Percentiles rank a stretch among this genome's conserved stretches.
Conservation (phyloP, 2,797 vertebrate species). For the Austrolebias charrua region DNA sequence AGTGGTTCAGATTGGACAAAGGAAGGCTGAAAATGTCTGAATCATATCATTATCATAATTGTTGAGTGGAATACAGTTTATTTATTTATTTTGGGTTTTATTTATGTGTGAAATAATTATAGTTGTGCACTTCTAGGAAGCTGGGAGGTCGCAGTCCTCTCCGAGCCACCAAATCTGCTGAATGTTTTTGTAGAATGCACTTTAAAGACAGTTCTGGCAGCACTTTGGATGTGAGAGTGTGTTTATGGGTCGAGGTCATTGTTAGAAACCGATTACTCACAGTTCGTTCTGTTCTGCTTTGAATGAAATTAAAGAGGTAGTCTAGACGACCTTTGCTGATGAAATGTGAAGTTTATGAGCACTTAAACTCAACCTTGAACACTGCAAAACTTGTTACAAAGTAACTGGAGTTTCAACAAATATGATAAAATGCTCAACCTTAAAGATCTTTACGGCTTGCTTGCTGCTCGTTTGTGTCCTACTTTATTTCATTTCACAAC, state of each 20-base stretch:
- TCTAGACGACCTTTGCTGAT: not conserved
- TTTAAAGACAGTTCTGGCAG: not conserved
- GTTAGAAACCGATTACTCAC: slow-evolving; percentile 1
- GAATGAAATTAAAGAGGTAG: not conserved
- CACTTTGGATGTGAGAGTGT: not conserved
- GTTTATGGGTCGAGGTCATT: not conserved
- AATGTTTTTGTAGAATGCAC: not conserved
- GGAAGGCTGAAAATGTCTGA: not conserved
- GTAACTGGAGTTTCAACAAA: not conserved
- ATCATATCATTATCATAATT: no score
- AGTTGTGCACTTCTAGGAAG: no score
- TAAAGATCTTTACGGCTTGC: not conserved
- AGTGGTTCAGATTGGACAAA: not conserved
- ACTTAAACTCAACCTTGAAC: not conserved
- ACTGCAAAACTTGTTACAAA: not conserved
- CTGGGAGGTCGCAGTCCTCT: no score
- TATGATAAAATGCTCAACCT: not conserved
- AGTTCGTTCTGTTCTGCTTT: not conserved
- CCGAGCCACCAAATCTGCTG: not conserved
- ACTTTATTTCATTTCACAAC: no score
- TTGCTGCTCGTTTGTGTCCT: no score
- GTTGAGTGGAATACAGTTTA: not conserved
- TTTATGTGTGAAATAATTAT: no score
- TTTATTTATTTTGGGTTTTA: not conserved
- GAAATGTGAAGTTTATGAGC: not conserved